phyloP scores from a whole-genome alignment of 2,797 vertebrate genomes.

The Rhabdomys pumilio region DNA sequence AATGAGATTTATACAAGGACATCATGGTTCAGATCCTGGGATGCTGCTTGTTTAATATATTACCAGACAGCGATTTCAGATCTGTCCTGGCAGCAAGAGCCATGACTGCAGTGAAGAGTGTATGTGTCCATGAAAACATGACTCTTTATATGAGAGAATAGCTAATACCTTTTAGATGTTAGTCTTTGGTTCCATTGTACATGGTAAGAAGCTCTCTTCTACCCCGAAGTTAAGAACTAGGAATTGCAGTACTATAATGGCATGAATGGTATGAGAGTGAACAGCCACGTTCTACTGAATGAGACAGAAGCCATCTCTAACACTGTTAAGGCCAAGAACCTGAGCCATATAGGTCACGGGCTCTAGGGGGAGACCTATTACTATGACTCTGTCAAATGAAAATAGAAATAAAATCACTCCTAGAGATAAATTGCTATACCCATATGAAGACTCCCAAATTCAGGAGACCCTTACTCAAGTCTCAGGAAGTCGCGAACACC shows the following conservation, averaged over 20 bases:
- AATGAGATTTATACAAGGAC: neutral
- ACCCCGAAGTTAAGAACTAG: slow-evolving; percentile 55
- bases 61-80: neutral
- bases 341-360: neutral
- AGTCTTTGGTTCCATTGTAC: slow-evolving; percentile 55
- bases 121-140: neutral
- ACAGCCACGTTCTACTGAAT: neutral
- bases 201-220: slow-evolving; percentile 62
- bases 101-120: neutral
- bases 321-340: no score
- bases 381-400: neutral
- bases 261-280: neutral
- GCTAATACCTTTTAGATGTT: slow-evolving; percentile 24
- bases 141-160: neutral
- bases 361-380: no score
- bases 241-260: neutral
- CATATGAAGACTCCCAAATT: no score
- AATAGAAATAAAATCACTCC: neutral
- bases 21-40: no score
- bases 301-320: neutral
- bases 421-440: neutral
- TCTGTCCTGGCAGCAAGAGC: neutral
- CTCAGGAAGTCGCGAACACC: no score
- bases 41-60: neutral
- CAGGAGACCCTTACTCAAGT: no score